Base-by-base conservation (phyloP, 1,140 invertebrate species). In the Megathymus violae region DNA sequence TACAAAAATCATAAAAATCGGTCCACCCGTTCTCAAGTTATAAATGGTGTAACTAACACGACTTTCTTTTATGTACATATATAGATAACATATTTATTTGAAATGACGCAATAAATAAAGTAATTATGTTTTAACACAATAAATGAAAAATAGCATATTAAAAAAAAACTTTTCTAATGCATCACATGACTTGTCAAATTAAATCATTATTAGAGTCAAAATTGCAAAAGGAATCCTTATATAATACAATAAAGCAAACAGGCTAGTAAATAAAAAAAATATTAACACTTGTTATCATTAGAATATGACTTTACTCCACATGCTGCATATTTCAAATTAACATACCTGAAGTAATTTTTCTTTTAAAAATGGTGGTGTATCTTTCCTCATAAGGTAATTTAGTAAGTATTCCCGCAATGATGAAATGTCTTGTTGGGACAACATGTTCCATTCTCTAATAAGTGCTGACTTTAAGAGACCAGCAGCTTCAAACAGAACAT, bases 401-500 rank as follows among this genome's bases (percentile, higher is more conserved):
- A 97, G 90, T 54, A 98, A 91, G 87, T 97, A 98, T 68, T 95
- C 93, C 64, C 95, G 90, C n/a, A 97, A 86, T 9, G 94, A 94
- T 41, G 93, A 91, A 43, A 96, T 94, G 85, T 97, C 95, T 52
- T 91, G 91, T 60, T 94, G 91, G 22, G 92, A 89, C 27, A 98
- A 73, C 64, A 94, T 85, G 11, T 91, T 89, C 97, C 97, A 98
- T 92, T 98, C 96, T 82, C 95, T 92, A 46, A 98, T 94, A 4
- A 98, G 83, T 17, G 96, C 95, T 70, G 95, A 93, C 88, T 97
- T 97, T 56, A 98, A 89, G n/a, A 97, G 93, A 56, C 95, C 94
- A 4, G 95, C 96, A 65, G 96, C 94, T 92, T 98, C 97, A 92
- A 97, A 98, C 44, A 97, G 82, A 4, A 98, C 96, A 92, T 96